Evolutionary conservation across 2,797 vertebrate species (phyloP).

Genomic region (Cirrhinus molitorella): DNA sequence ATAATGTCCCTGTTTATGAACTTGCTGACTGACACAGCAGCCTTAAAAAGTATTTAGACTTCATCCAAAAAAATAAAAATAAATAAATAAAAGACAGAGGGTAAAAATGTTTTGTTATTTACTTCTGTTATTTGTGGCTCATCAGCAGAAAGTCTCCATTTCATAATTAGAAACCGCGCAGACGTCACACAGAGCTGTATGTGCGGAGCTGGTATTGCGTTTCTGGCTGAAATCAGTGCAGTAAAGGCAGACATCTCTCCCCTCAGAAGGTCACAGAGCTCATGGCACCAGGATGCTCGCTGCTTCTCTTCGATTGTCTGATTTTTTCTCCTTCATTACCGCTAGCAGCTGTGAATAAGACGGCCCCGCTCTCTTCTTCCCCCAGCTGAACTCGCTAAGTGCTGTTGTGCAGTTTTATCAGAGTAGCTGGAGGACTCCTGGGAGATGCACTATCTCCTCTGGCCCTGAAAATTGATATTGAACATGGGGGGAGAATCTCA

Average conservation of each 20-base stretch:
- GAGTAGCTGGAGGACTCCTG: conserved; percentile 87
- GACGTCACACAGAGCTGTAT: not conserved
- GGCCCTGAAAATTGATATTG: conserved; percentile 99
- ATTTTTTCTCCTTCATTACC: conserved; percentile 80
- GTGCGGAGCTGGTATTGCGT: not conserved
- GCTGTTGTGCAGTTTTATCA: conserved; percentile 91
- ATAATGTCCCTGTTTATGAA: not conserved
- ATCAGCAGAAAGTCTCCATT: not conserved
- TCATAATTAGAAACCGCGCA: not conserved
- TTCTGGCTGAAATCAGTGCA: conserved; percentile 17
- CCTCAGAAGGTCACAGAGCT: conserved; percentile 81
- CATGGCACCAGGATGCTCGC: conserved; percentile 77
- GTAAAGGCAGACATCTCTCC: conserved; percentile 56
- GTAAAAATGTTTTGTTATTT: not conserved
- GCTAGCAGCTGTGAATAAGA: conserved; percentile 77
- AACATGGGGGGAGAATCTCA: conserved; percentile 93
- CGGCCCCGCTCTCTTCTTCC: conserved; percentile 57
- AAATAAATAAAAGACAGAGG: not conserved
- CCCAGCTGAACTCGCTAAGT: conserved; percentile 90
- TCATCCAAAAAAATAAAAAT: not conserved
- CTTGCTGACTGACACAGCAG: not conserved
- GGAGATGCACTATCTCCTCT: conserved; percentile 90
- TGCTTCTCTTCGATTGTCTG: conserved; percentile 77
- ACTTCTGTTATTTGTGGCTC: not conserved
- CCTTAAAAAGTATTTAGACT: not conserved